Evolutionary conservation across 2,113 vertebrate species (phyloP).

Genomic region (Ia io): DNA sequence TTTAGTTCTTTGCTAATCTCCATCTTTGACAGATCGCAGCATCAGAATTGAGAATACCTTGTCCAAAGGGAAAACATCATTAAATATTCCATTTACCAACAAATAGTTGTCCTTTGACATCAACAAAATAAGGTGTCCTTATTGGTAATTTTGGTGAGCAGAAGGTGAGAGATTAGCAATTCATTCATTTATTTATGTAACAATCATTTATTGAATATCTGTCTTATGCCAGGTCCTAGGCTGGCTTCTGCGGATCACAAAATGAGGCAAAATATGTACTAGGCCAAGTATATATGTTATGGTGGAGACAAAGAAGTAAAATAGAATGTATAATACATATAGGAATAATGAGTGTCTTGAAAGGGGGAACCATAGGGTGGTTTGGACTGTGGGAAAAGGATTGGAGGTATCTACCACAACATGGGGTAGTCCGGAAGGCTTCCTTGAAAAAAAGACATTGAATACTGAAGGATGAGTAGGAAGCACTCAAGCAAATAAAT

Average conservation of each 20-base stretch:
- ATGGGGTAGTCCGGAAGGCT: neutral
- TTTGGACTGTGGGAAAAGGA: neutral
- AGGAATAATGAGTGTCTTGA: neutral
- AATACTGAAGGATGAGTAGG: neutral
- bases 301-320: neutral
- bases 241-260: neutral
- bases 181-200: slow-evolving; percentile 24
- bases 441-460: neutral
- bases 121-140: neutral
- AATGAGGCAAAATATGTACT: neutral
- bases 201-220: neutral
- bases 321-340: neutral
- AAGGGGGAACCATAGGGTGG: neutral
- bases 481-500: neutral
- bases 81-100: neutral
- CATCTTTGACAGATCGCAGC: neutral
- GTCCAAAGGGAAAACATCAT: neutral
- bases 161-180: neutral
- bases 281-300: neutral
- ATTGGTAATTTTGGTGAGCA: slow-evolving; percentile 7
- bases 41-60: slow-evolving; percentile 3
- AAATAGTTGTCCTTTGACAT: neutral
- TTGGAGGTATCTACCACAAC: neutral
- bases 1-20: neutral
- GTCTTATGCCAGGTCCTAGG: neutral